Percentiles rank a stretch among this genome's conserved stretches.
Evolutionary conservation across 2,888 invertebrate species (phyloP).

Genomic region (Hydrotaea cyrtoneurina): DNA sequence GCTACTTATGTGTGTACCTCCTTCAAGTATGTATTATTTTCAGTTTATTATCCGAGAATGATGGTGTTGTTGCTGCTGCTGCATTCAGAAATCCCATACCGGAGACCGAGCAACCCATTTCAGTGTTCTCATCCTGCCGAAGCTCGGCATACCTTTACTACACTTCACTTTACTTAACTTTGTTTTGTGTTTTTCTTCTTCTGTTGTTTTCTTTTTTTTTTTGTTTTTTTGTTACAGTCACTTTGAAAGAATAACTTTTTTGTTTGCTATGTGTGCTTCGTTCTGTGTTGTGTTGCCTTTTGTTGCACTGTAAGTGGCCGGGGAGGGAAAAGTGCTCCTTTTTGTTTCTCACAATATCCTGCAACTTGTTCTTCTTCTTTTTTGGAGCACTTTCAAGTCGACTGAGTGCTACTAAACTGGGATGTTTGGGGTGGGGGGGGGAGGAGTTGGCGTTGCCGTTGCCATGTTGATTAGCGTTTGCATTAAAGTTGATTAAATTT

Average conservation of each 20-base stretch:
- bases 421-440: too few relatives aligned
- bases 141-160: background rate
- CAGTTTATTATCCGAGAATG: constrained; percentile 30
- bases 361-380: background rate
- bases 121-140: background rate
- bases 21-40: constrained; percentile 36
- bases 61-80: constrained; percentile 24
- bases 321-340: constrained; percentile 11
- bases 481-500: constrained; percentile 47
- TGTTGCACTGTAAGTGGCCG: background rate
- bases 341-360: background rate
- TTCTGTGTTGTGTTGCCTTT: background rate
- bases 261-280: background rate
- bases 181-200: background rate
- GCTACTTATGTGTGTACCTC: constrained; percentile 11
- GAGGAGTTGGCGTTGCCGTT: background rate
- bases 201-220: background rate
- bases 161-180: constrained; percentile 27
- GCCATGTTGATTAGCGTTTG: constrained; percentile 41
- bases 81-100: constrained; percentile 39
- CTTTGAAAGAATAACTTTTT: constrained; percentile 15
- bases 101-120: constrained; percentile 17
- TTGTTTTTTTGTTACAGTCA: background rate
- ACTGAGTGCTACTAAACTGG: background rate
- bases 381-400: constrained; percentile 6